These are phyloP conservation scores for Julus scanicus DNA, from an alignment of 2,888 invertebrate species.

Conservation along the genomic window DNA sequence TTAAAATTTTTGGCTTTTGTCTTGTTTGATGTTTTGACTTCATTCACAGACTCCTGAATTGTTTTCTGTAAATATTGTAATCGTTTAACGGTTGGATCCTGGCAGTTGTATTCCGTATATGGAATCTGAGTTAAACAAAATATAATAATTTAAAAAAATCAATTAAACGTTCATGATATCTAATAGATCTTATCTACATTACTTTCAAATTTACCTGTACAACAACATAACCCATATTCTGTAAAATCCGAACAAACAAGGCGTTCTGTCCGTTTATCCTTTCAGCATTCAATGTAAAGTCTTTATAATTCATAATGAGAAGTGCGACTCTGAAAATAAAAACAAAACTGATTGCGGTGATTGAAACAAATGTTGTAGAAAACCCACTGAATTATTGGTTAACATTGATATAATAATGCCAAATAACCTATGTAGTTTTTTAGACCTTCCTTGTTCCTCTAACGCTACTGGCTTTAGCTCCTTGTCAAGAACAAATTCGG, in stretches of 20 bases:
- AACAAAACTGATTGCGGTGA: not conserved
- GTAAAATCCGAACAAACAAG: conserved; percentile 44
- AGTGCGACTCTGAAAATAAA: conserved; percentile 53
- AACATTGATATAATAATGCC: not conserved
- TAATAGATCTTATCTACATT: not conserved
- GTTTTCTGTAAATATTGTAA: conserved; percentile 53
- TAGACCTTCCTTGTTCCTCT: not conserved
- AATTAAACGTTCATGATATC: not conserved
- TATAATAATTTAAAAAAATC: not conserved
- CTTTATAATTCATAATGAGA: conserved; percentile 51
- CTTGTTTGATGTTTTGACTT: not conserved
- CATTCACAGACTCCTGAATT: conserved; percentile 31
- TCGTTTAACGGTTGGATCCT: conserved; percentile 51
- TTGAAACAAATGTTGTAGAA: not conserved
- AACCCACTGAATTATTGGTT: not conserved
- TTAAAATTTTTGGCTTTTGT: not conserved
- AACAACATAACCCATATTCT: conserved; percentile 52
- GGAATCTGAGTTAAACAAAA: conserved; percentile 48
- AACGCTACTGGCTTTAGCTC: conserved; percentile 51
- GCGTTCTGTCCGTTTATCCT: conserved; percentile 5
- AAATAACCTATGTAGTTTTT: not conserved
- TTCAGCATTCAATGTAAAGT: conserved; percentile 42
- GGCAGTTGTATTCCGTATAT: conserved; percentile 49
- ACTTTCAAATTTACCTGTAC: conserved; percentile 51
- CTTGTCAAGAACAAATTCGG: conserved; percentile 51